Evolutionary conservation across 2,113 vertebrate genomes (phyloP).

Genomic region (Peucedramus taeniatus): DNA sequence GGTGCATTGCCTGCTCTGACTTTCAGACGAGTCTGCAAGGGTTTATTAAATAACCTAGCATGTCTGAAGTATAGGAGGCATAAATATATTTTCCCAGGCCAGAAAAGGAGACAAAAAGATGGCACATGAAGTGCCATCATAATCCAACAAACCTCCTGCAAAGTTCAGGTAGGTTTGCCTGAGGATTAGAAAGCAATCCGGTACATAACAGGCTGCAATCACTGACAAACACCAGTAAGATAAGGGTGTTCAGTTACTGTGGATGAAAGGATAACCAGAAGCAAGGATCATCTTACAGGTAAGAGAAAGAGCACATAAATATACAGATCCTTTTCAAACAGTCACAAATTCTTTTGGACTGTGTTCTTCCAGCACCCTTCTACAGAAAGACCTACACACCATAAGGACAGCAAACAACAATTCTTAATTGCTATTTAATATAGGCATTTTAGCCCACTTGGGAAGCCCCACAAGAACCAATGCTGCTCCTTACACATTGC

Average conservation of each 20-base stretch:
- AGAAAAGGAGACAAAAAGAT: neutral
- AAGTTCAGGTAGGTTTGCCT: neutral
- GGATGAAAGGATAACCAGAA: neutral
- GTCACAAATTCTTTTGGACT: neutral
- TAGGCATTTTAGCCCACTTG: rapidly evolving
- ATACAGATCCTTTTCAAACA: neutral
- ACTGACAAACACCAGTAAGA: neutral
- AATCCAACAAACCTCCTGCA: neutral
- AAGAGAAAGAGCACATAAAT: neutral
- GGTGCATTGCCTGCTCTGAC: neutral
- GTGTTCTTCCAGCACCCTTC: neutral
- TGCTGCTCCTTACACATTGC: neutral
- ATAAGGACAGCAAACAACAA: neutral
- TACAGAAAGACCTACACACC: rapidly evolving
- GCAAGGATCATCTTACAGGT: neutral
- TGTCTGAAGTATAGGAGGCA: rapidly evolving
- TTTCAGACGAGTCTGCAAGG: neutral
- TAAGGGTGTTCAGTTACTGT: neutral
- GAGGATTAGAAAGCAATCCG: neutral
- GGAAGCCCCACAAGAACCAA: neutral
- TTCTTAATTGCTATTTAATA: neutral
- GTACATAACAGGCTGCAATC: neutral
- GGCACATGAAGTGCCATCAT: rapidly evolving
- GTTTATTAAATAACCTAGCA: neutral
- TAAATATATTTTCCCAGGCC: neutral